A percentile compares a stretch with the other conserved stretches of the same genome.
phyloP scores from a whole-genome alignment of 1,140 invertebrate species.

The Drosophila lacteicornis region DNA sequence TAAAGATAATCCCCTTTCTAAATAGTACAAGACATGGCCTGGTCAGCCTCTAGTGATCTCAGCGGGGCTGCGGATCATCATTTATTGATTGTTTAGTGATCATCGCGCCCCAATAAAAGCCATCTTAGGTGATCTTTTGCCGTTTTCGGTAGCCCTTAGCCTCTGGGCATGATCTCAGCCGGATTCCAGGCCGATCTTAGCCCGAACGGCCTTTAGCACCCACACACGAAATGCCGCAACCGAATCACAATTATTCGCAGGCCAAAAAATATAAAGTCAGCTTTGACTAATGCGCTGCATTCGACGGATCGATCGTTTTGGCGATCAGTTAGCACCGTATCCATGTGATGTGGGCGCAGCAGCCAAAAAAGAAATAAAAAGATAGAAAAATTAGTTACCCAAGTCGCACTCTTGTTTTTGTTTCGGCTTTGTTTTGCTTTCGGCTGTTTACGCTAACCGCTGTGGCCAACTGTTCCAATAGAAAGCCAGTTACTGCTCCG shows the following conservation, averaged over 20 bases:
- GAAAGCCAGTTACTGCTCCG: constrained; percentile 61
- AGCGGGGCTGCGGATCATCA: neutral
- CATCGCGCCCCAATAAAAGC: constrained; percentile 3
- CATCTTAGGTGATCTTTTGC: constrained; percentile 2
- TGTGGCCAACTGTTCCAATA: constrained; percentile 77
- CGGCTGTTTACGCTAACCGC: constrained; percentile 34
- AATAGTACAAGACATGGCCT: neutral
- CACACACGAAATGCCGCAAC: constrained; percentile 10
- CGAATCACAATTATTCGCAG: constrained; percentile 28
- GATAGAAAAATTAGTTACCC: constrained; percentile 16
- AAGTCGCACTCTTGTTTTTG: constrained; percentile 38
- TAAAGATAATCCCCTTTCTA: neutral
- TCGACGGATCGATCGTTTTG: constrained; percentile 11
- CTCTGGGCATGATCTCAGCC: constrained; percentile 33
- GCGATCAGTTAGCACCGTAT: constrained; percentile 23
- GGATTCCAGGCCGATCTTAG: constrained; percentile 3
- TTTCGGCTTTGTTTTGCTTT: constrained; percentile 31
- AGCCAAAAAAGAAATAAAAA: constrained; percentile 12
- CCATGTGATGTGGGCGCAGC: constrained; percentile 53
- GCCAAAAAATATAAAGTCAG: constrained; percentile 26
- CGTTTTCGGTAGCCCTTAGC: constrained; percentile 25
- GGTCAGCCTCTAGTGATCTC: neutral
- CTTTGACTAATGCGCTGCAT: constrained; percentile 42
- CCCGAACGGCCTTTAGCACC: constrained; percentile 21
- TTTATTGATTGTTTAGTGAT: constrained; percentile 8